These are phyloP conservation scores for Sarcophaga peregrina DNA, from an alignment of 1,140 invertebrate genomes.

Conservation along the genomic window DNA sequence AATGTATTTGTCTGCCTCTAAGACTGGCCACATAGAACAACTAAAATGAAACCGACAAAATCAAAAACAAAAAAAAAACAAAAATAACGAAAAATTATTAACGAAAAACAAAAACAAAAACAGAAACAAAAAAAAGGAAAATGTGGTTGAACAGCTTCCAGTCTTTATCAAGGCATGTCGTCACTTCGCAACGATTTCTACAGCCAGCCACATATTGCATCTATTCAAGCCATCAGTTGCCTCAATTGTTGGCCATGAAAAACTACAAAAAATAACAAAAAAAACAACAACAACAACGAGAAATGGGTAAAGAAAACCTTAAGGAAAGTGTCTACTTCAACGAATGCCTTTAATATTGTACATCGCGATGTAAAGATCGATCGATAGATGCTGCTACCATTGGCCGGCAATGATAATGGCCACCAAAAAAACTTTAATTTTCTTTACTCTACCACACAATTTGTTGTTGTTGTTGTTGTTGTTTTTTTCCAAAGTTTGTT, in stretches of 20 bases:
- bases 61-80: background rate
- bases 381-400: background rate
- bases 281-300: background rate
- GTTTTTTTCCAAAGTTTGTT: no score
- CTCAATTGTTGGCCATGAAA: slow-evolving; percentile 31
- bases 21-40: slow-evolving; percentile 26
- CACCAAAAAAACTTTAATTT: slow-evolving; percentile 17
- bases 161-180: slow-evolving; percentile 43
- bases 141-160: slow-evolving; percentile 47
- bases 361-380: background rate
- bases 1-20: slow-evolving; percentile 36
- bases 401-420: background rate
- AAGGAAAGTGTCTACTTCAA: no score
- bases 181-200: background rate
- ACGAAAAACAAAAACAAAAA: background rate
- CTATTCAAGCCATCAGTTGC: background rate
- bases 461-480: background rate
- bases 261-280: slow-evolving; percentile 14
- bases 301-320: background rate
- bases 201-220: background rate
- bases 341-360: background rate
- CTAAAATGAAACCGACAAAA: background rate
- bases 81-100: background rate
- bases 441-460: background rate
- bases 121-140: slow-evolving; percentile 12